Evolutionary conservation across 2,888 invertebrate species (phyloP).

Genomic region (Eustalomyia histrio): DNA sequence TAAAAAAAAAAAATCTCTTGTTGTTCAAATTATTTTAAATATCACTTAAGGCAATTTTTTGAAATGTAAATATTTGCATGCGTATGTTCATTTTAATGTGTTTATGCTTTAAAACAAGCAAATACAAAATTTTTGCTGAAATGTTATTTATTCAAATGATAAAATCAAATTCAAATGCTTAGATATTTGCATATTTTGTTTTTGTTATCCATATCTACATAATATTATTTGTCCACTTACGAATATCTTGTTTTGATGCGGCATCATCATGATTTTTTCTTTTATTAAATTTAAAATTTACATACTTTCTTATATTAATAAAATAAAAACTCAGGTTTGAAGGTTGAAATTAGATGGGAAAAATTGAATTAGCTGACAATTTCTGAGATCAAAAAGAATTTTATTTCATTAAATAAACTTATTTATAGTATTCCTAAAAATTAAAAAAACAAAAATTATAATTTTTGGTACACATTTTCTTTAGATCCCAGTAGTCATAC

Average conservation of each 20-base stretch:
- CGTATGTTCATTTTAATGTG: background rate
- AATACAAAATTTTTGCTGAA: background rate
- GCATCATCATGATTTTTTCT: background rate
- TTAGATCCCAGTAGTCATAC: no score
- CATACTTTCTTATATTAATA: background rate
- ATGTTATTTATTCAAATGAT: slow-evolving; percentile 19
- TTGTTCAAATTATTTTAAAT: background rate
- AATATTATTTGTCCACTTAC: background rate
- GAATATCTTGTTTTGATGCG: background rate
- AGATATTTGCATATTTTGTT: slow-evolving; percentile 12
- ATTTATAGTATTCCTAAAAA: no score
- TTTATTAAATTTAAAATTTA: background rate
- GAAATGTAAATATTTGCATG: background rate
- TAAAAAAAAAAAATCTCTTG: background rate
- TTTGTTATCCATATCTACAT: background rate
- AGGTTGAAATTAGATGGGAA: no score
- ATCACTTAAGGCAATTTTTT: background rate
- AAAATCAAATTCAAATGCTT: background rate
- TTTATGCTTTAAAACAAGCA: background rate
- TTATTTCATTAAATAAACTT: no score
- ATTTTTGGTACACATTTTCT: no score
- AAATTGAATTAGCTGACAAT: no score
- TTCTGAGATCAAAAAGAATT: no score
- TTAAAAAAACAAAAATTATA: no score
- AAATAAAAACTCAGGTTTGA: background rate